Conservation (phyloP, 2,113 vertebrate species). For the Cottus gobio region DNA sequence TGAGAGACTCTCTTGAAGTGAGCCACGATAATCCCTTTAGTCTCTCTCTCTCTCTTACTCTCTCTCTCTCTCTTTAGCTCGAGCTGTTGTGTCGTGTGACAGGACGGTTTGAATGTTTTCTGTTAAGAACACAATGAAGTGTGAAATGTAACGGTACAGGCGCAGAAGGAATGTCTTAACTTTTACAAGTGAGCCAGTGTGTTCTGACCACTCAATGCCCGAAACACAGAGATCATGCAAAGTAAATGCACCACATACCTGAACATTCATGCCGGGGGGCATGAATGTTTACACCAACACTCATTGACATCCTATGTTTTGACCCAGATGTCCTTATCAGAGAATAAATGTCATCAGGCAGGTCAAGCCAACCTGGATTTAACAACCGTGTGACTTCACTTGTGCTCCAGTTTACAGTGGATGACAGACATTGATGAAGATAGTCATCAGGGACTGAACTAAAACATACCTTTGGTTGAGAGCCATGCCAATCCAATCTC, state of each 20-base stretch:
- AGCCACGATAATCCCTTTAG: conserved; percentile 85
- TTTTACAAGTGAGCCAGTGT: not conserved
- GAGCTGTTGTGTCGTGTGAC: conserved; percentile 33
- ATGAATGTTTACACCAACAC: not conserved
- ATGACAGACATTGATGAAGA: not conserved
- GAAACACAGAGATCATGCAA: not conserved
- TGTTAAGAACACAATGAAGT: conserved; percentile 18
- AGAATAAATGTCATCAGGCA: conserved; percentile 31
- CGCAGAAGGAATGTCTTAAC: conserved; percentile 14
- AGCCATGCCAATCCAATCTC: not conserved
- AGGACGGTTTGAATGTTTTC: conserved; percentile 15
- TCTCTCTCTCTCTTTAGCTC: conserved; percentile 33
- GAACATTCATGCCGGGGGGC: not conserved
- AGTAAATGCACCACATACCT: not conserved
- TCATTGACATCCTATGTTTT: not conserved
- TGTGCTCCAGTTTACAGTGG: conserved; percentile 1
- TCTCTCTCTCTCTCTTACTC: conserved; percentile 58
- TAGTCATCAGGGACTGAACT: too few species aligned
- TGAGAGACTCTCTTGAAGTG: conserved; percentile 68
- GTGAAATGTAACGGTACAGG: conserved; percentile 23
- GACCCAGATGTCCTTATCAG: not conserved
- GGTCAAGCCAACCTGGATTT: conserved; percentile 43
- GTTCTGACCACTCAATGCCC: not conserved
- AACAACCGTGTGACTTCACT: conserved; percentile 44
- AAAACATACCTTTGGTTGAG: not conserved